Evolutionary conservation across 2,888 invertebrate species (phyloP), one percentile per base, ranked within the genome.

Genomic region (Cataglyphis livida): DNA sequence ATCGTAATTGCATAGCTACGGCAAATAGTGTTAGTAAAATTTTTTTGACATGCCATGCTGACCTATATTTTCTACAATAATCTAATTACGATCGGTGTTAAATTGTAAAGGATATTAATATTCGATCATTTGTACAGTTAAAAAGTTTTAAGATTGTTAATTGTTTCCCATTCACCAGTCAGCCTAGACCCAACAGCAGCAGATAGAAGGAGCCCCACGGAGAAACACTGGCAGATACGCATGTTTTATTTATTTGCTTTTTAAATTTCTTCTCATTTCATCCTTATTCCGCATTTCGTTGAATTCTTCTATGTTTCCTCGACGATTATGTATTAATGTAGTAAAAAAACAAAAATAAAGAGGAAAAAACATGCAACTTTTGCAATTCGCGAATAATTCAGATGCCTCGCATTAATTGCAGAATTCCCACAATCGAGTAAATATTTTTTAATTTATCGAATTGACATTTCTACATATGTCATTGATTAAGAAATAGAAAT

Each of bases 121-220:
- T n/a, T 32, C 81, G 62, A n/a, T 51, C 68, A 83, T 65, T 81
- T 73, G 66, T 75, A 83, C 71, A 66, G 61, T 83, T 88, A 87
- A 51, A n/a, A 51, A 82, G 70, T 71, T 84, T 81, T 83, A 74
- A 85, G 83, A 83, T 73, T 89, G 91, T 90, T 91, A 91, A 90
- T 91, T 84, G 81, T 88, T n/a, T 87, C 87, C 90, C 90, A 90
- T 90, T 84, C 90, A 92, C 90, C 91, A 91, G 85, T 75, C 88
- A 91, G 87, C 84, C 90, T 88, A 91, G 91, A 91, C 90, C 90
- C 90, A 85, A 87, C 90, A 91, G 87, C 91, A 90, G 92, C 91
- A 90, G 85, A 90, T 85, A 92, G 89, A 91, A 90, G 89, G 91
- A 91, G 90, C 89, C 89, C 89, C 91, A 65, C 82, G 84, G 86